Percentiles rank a stretch among this genome's conserved stretches.
Conservation (phyloP, 1,140 invertebrate genomes). For the Orius insidiosus region DNA sequence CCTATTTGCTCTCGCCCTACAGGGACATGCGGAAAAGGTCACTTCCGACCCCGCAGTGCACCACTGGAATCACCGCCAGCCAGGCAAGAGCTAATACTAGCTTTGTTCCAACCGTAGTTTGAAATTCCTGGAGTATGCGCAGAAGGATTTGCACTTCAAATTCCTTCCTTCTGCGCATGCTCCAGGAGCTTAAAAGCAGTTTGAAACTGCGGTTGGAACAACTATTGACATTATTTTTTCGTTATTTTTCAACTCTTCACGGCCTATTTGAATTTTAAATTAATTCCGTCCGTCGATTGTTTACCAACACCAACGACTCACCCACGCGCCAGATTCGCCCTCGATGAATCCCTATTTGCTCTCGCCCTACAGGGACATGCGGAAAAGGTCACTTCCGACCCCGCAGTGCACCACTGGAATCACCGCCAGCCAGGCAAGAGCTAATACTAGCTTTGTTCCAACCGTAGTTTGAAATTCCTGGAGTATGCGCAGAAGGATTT, state of each 20-base stretch:
- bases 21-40: slow-evolving; percentile 58
- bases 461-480: no score
- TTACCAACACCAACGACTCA: slow-evolving; percentile 28
- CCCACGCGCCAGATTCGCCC: slow-evolving; percentile 46
- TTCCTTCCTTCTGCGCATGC: no score
- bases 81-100: slow-evolving; percentile 32
- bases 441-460: slow-evolving; percentile 4
- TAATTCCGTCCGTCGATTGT: no score
- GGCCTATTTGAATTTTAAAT: no score
- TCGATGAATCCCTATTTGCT: slow-evolving; percentile 55
- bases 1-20: slow-evolving; percentile 61
- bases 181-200: no score
- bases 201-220: no score
- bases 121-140: no score
- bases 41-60: slow-evolving; percentile 61
- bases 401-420: slow-evolving; percentile 65
- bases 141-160: no score
- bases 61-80: slow-evolving; percentile 63
- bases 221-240: no score
- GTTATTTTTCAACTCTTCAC: no score
- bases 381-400: slow-evolving; percentile 64
- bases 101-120: background rate
- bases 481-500: no score
- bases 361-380: slow-evolving; percentile 54
- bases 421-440: slow-evolving; percentile 54